Base-by-base conservation (phyloP, 2,113 vertebrate genomes). In the Trochalopteron elliotii region DNA sequence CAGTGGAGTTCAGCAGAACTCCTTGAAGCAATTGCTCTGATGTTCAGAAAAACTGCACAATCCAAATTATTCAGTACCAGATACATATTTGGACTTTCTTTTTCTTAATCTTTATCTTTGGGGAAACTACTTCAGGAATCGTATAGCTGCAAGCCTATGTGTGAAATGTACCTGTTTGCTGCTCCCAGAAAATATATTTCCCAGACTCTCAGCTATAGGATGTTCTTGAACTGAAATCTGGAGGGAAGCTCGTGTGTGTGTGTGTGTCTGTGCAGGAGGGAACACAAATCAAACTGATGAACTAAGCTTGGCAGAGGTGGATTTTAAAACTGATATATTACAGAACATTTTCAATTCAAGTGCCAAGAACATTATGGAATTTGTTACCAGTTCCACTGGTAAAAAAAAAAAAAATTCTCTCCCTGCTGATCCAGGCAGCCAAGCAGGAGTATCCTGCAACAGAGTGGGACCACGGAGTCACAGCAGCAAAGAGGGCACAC, bases 171-270 rank as follows among this genome's bases (percentile, higher is more conserved):
- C 9, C 50, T 53, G 14, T 15, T 33, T 75, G 20, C 5, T 71
- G 24, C 42, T 71, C 47, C 19, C 31, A 88, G 67, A 79, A 61
- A 70, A 75, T 40, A 2, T 14, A 85, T 47, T 79, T 57, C 71
- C 27, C 44, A 64, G 28, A 12, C 20, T 76, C 67, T 57, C 31
- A 59, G 12, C 24, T 42, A 19, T 5, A 42, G 1, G 5, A 53
- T 45, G 8, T 40, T 89, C 35, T 68, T 81, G 22, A 76, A 60
- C 21, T 7, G n/a, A 11, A 63, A 30, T 47, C n/a, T 71, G 63
- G 44, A 88, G 22, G 30, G 42, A 50, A 90, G 31, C 0, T 3
- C 2, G 0, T 8, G 14, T 18, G 16, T 40, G 24, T 19, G 0
- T 8, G 19, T 18, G 49, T 44, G 24, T 14, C 8, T 47, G 37